Evolutionary conservation across 2,888 invertebrate species (phyloP), one percentile per base, ranked within the genome.

Genomic region (Poecilus cupreus): DNA sequence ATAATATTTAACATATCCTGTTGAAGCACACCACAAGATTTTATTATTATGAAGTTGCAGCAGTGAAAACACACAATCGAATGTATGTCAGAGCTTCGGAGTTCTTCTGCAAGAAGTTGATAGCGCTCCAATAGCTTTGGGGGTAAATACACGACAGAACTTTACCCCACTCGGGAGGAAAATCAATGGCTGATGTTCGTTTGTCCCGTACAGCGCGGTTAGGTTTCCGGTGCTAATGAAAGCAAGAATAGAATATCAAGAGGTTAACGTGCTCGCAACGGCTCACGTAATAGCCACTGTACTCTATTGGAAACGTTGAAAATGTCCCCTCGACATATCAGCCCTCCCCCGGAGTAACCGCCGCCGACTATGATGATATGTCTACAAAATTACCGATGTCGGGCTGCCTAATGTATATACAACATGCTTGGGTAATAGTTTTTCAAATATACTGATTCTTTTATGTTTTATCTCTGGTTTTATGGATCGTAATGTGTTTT

Each of bases 401-500:
- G 2, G 4, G 8, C 32, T 2, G 32, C 6, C 32, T 43, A 43
- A 43, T 43, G 43, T 43, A 43, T 13, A 43, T 43, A 43, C 11
- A 43, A 43, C 43, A n/a, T 32, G 32, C 32, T 32, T 32, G 6
- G 32, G 43, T 43, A 43, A 43, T 43, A 43, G 43, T 43, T 43
- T 43, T 43, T 43, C 43, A 43, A 43, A 43, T 43, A 43, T n/a
- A 43, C 43, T 13, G 43, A 43, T 43, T 43, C 43, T 43, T 43
- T 43, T 49, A 49, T 54, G 16, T 22, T 54, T 54, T 54, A 54
- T 54, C 54, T 54, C 18, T 18, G 4, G 54, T 20, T 54, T 32
- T 54, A 54, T 54, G 54, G 54, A 54, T 54, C 54, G 20, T 22
- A 54, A 54, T 54, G 54, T 54, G 54, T 54, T 54, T 54, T 22